A percentile compares a stretch with the other conserved stretches of the same genome.
These are phyloP conservation scores for Hemiprocne comata DNA, from an alignment of 2,113 vertebrate genomes.

Conservation along the genomic window DNA sequence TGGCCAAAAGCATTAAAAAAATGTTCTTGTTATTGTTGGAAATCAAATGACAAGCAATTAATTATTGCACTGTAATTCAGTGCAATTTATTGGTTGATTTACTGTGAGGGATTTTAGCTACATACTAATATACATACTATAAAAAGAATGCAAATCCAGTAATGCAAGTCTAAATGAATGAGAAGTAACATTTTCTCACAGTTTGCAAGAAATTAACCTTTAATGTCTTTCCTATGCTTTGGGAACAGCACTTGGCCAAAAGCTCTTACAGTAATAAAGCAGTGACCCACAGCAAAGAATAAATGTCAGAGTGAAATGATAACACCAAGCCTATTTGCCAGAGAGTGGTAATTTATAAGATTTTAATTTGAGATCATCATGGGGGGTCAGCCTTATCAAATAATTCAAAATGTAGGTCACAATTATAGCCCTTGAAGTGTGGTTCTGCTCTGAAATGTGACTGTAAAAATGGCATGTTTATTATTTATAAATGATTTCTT, in stretches of 20 bases:
- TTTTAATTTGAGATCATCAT: conserved; percentile 71
- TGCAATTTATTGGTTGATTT: conserved; percentile 68
- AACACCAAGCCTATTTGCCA: conserved; percentile 67
- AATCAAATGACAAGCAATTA: conserved; percentile 53
- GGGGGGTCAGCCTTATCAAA: conserved; percentile 71
- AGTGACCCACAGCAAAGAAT: conserved; percentile 65
- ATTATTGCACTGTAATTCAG: conserved; percentile 56
- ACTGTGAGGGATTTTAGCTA: conserved; percentile 53
- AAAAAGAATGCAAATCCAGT: conserved; percentile 66
- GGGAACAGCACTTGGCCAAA: conserved; percentile 68
- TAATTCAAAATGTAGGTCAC: conserved; percentile 70
- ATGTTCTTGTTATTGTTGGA: conserved; percentile 26
- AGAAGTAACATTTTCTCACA: conserved; percentile 68
- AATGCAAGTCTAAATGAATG: conserved; percentile 55
- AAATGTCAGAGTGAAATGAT: conserved; percentile 70
- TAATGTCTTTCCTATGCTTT: conserved; percentile 60
- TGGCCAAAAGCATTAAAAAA: conserved; percentile 20
- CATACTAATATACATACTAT: conserved; percentile 37
- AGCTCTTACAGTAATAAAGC: conserved; percentile 69
- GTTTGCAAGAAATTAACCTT: conserved; percentile 71
- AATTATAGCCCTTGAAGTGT: conserved; percentile 50
- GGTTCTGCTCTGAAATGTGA: conserved; percentile 54
- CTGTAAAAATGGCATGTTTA: conserved; percentile 62
- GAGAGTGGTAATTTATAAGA: conserved; percentile 74
- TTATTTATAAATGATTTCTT: conserved; percentile 64